Conservation (phyloP, 2,888 invertebrate species). For the Pteria penguin region DNA sequence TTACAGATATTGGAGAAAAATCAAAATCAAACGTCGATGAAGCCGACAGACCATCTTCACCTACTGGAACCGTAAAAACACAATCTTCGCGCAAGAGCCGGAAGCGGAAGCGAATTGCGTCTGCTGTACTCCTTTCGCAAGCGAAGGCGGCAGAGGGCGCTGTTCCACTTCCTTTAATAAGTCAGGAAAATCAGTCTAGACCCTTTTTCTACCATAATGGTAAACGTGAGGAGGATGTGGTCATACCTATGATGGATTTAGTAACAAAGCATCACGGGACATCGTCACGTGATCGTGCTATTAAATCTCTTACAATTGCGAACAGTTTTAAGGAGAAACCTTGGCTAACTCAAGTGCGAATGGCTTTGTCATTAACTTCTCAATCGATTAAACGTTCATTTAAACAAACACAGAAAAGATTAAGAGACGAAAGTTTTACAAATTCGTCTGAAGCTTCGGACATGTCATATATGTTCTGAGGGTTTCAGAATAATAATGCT, state of each 20-base stretch:
- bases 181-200: slow-evolving; percentile 67
- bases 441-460: too few relatives aligned
- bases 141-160: slow-evolving; percentile 65
- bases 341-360: slow-evolving; percentile 77
- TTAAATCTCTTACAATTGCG: slow-evolving; percentile 77
- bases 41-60: slow-evolving; percentile 27
- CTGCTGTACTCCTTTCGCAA: slow-evolving; percentile 63
- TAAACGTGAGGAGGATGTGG: slow-evolving; percentile 65
- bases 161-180: slow-evolving; percentile 72
- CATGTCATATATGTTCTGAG: too few relatives aligned
- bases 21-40: slow-evolving; percentile 2
- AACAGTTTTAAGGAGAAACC: slow-evolving; percentile 78
- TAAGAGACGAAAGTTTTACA: neutral
- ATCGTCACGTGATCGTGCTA: slow-evolving; percentile 76
- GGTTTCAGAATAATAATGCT: too few relatives aligned
- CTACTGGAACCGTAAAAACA: slow-evolving; percentile 17
- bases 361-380: slow-evolving; percentile 75
- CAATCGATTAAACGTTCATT: slow-evolving; percentile 70
- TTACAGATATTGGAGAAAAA: slow-evolving; percentile 15
- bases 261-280: slow-evolving; percentile 73
- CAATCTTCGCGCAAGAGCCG: slow-evolving; percentile 22
- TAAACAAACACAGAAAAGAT: neutral
- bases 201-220: slow-evolving; percentile 76
- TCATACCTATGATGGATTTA: slow-evolving; percentile 66
- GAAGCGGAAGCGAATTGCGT: slow-evolving; percentile 53